A percentile compares a stretch with the other conserved stretches of the same genome.
phyloP scores from a whole-genome alignment of 2,797 vertebrate species.

The Onychomys arenicola region DNA sequence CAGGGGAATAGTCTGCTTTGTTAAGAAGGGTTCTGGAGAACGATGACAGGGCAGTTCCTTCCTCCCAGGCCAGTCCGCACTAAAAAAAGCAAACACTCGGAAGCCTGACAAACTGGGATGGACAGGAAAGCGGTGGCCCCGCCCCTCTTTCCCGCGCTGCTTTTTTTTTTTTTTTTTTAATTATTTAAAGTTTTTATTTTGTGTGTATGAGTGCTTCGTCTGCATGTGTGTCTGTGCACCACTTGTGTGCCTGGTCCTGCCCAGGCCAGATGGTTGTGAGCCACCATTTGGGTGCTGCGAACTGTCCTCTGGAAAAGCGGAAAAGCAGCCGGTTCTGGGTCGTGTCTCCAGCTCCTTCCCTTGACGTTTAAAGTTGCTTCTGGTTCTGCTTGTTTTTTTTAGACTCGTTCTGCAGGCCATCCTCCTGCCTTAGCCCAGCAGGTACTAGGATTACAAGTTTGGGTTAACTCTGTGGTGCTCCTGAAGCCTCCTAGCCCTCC shows the following conservation, averaged over 20 bases:
- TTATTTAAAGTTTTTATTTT: background rate
- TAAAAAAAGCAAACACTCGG: fast-evolving
- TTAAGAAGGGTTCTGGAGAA: slow-evolving; percentile 1
- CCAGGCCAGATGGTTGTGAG: background rate
- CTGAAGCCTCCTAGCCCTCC: too few species aligned
- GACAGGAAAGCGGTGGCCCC: too few species aligned
- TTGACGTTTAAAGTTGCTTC: too few species aligned
- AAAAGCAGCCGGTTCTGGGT: too few species aligned
- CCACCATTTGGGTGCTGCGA: background rate
- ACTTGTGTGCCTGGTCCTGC: background rate
- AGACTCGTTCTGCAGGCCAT: too few species aligned
- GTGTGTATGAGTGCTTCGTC: background rate
- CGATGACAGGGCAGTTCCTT: background rate
- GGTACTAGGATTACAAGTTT: too few species aligned
- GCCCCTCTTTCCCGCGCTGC: background rate
- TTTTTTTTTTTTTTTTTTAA: too few species aligned
- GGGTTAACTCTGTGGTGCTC: too few species aligned
- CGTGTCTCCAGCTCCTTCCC: too few species aligned
- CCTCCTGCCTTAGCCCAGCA: too few species aligned
- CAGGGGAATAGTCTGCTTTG: background rate
- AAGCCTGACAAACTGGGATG: fast-evolving
- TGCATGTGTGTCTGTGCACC: background rate
- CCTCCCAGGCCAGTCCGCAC: fast-evolving
- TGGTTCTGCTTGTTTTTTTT: too few species aligned
- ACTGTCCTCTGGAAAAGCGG: too few species aligned